Evolutionary conservation across 2,888 invertebrate genomes (phyloP), one percentile per base, ranked within the genome.

Genomic region (Teleogryllus oceanicus): DNA sequence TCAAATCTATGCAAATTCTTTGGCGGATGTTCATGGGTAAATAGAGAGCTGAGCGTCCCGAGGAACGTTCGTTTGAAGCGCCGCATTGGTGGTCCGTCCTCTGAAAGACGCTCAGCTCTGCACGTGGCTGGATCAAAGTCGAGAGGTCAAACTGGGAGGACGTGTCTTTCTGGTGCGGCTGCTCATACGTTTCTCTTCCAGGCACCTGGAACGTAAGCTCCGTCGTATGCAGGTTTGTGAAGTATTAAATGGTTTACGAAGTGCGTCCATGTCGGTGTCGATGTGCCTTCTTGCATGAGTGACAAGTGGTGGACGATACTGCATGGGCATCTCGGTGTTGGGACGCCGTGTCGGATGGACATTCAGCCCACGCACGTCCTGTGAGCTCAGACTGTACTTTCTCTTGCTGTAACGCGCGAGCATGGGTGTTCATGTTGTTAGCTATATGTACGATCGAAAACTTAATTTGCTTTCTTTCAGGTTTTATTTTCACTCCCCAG

Each of bases 301-400:
- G 62, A 62, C 62, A n/a, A 62, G 8, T 62, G 62, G 62, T 62
- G 62, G 62, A 62, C 62, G n/a, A 62, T 62, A 62, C 62, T 62
- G 62, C 62, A 62, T 62, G 62, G 62, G 62, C 62, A 62, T 62
- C 62, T 62, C 62, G 62, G 62, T 62, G 62, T 62, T 62, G 62
- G 62, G 62, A 62, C 62, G 62, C 62, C 62, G 62, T 62, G 62
- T 62, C 62, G 62, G 62, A 62, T 62, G 62, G 62, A 62, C 13
- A 18, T n/a, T 62, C 62, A n/a, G 62, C 62, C 62, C 62, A 62
- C 62, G 62, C 62, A 62, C 62, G 62, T 62, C 62, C 62, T 62
- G 62, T 62, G 62, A 62, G 62, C 62, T 62, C 62, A 62, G n/a
- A 62, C 62, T 62, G 62, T 62, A 62, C n/a, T 62, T 62, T 62